phyloP scores from a whole-genome alignment of 2,888 invertebrate genomes.

The Piscicola geometra region DNA sequence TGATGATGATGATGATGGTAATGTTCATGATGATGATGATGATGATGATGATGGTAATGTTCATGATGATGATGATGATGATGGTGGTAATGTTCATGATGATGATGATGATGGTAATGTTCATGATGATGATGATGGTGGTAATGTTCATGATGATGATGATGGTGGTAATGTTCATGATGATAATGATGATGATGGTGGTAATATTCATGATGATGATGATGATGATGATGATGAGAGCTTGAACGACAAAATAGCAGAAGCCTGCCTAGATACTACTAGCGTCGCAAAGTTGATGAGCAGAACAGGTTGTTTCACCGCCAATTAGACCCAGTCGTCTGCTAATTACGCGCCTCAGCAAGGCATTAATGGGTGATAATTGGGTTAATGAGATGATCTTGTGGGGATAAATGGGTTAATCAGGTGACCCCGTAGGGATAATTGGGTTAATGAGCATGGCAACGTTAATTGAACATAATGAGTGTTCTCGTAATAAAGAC shows the following conservation, averaged over 20 bases:
- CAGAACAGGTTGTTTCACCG: no score
- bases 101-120: not conserved
- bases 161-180: not conserved
- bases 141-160: not conserved
- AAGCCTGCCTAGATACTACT: no score
- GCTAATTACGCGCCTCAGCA: no score
- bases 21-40: not conserved
- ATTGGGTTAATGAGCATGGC: no score
- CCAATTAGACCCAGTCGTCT: no score
- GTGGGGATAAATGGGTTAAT: no score
- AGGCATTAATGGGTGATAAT: no score
- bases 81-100: not conserved
- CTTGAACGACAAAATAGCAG: not conserved
- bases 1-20: not conserved
- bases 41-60: not conserved
- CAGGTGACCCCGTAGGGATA: no score
- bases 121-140: slow-evolving; percentile 1
- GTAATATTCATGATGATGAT: not conserved
- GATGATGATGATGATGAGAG: not conserved
- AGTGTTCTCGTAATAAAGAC: no score
- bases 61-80: not conserved
- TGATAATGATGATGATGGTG: slow-evolving; percentile 1
- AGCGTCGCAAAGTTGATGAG: no score
- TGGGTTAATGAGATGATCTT: no score
- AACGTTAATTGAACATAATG: no score